Conservation (phyloP, 2,113 vertebrate species). For the Rhegmatorhina hoffmannsi region DNA sequence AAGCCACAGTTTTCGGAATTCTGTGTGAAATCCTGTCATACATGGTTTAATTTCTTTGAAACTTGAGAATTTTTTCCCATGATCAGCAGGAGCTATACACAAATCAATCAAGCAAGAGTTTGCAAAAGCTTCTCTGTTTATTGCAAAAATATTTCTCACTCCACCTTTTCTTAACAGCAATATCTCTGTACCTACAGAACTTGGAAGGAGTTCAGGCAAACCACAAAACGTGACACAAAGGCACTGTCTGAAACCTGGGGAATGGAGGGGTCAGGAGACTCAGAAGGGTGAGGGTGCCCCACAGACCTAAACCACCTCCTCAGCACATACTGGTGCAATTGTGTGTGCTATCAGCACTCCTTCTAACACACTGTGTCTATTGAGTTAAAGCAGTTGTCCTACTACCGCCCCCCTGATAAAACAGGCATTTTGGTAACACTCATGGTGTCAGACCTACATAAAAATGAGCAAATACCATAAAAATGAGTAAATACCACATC, state of each 20-base stretch:
- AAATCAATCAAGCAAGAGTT: not conserved
- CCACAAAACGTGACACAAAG: fast-evolving
- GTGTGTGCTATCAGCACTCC: not conserved
- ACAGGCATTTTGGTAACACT: not conserved
- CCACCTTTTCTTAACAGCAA: not conserved
- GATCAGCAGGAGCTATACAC: not conserved
- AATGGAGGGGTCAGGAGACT: not conserved
- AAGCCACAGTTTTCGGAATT: not conserved
- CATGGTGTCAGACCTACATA: not conserved
- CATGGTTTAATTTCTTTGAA: not conserved
- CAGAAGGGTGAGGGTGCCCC: not conserved
- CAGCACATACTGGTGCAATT: not conserved
- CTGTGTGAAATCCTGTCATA: not conserved
- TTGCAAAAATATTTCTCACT: not conserved
- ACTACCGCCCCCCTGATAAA: not conserved
- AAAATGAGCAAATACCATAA: not conserved
- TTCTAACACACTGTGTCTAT: not conserved
- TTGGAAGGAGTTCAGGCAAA: not conserved
- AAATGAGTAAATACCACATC: not conserved
- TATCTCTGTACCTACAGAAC: not conserved
- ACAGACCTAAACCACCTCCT: not conserved
- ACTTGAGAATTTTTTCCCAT: not conserved
- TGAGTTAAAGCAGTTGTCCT: not conserved
- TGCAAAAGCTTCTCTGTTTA: not conserved
- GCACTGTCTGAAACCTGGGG: not conserved